These are phyloP conservation scores for Trisateles emortualis DNA, from an alignment of 2,888 invertebrate species.

Conservation along the genomic window DNA sequence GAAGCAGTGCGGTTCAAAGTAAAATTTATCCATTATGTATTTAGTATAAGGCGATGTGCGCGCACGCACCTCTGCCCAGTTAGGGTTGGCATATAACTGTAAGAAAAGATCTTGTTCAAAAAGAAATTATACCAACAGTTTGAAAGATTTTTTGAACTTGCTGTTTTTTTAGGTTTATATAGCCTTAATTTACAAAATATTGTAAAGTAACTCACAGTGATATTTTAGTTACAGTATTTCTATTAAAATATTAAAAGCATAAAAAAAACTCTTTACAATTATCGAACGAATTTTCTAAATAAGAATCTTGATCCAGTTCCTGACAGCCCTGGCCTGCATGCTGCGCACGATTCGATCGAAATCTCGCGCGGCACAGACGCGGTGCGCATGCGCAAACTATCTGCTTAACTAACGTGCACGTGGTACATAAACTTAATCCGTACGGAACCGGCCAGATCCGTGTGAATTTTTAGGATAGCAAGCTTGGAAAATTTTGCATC, in stretches of 20 bases:
- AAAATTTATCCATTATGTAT: slow-evolving; percentile 77
- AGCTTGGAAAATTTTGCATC: slow-evolving; percentile 15
- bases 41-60: slow-evolving; percentile 62
- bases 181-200: no score
- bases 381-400: slow-evolving; percentile 55
- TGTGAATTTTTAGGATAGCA: slow-evolving; percentile 45
- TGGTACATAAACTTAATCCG: slow-evolving; percentile 52
- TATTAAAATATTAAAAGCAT: no score
- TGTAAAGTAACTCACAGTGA: no score
- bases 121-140: not conserved
- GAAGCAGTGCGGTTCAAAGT: slow-evolving; percentile 57
- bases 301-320: slow-evolving; percentile 14
- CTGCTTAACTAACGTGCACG: slow-evolving; percentile 48
- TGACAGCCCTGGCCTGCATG: slow-evolving; percentile 45
- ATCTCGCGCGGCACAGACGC: slow-evolving; percentile 67
- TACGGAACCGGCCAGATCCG: slow-evolving; percentile 40
- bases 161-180: no score
- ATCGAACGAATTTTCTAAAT: slow-evolving; percentile 2
- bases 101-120: not conserved
- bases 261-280: not conserved
- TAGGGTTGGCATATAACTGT: slow-evolving; percentile 33
- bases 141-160: no score
- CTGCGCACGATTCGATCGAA: slow-evolving; percentile 69
- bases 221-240: no score
- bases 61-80: slow-evolving; percentile 41